Evolutionary conservation across 2,888 invertebrate species (phyloP).

Genomic region (Archaeoteleia sp.): DNA sequence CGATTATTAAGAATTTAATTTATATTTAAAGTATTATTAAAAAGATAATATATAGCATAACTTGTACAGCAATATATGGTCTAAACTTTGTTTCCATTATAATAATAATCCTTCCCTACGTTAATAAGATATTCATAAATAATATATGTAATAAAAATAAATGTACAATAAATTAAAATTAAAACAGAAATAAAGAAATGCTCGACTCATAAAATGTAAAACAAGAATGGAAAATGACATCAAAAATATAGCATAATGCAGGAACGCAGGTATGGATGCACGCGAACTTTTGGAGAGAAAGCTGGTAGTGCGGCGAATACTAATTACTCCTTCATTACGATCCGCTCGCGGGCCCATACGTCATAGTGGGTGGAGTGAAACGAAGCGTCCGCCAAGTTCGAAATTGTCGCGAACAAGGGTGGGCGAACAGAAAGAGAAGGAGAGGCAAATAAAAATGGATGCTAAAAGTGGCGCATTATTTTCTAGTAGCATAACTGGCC

Average conservation of each 20-base stretch:
- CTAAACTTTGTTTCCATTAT: no score
- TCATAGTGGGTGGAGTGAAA: conserved; percentile 32
- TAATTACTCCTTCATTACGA: conserved; percentile 57
- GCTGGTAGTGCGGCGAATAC: conserved; percentile 20
- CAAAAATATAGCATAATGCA: conserved; percentile 9
- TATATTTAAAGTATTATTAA: no score
- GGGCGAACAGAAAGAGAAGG: conserved; percentile 11
- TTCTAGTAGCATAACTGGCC: conserved; percentile 20
- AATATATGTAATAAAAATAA: no score
- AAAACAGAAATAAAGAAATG: background rate
- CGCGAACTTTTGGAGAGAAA: conserved; percentile 12
- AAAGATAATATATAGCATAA: no score
- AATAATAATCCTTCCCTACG: no score
- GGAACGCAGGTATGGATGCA: conserved; percentile 1
- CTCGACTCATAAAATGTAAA: conserved; percentile 7
- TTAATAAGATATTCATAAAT: no score
- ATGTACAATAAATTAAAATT: background rate
- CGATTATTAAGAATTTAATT: no score
- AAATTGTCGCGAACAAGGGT: conserved; percentile 19
- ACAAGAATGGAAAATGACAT: conserved; percentile 9
- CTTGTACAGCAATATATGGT: no score
- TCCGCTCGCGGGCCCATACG: conserved; percentile 56
- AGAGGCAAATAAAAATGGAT: conserved; percentile 20
- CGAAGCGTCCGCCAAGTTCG: conserved; percentile 12
- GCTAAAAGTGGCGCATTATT: conserved; percentile 31